Conservation (phyloP, 2,113 vertebrate species). For the Neodontobutis hainanensis region DNA sequence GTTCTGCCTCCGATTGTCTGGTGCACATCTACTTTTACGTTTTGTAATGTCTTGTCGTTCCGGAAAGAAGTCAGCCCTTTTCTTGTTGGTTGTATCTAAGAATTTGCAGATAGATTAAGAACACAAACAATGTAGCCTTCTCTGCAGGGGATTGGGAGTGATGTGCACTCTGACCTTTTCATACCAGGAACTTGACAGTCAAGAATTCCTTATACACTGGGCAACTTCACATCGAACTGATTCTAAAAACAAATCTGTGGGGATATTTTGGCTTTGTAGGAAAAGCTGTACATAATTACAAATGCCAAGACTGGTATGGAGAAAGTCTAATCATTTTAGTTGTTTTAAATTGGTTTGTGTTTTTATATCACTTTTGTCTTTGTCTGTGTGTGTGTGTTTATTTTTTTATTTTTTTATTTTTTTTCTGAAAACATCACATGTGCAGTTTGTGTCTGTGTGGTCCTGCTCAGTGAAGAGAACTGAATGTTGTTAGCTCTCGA, state of each 20-base stretch:
- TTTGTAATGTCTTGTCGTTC: not conserved
- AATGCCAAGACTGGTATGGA: not conserved
- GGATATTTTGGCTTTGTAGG: slow-evolving; percentile 3
- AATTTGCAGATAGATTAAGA: slow-evolving; percentile 2
- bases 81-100: not conserved
- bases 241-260: slow-evolving; percentile 3
- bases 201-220: slow-evolving; percentile 15
- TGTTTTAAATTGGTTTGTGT: no score
- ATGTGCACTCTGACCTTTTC: not conserved
- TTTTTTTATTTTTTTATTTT: no score
- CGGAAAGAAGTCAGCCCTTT: not conserved
- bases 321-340: no score
- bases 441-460: slow-evolving; percentile 5
- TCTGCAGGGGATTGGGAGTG: slow-evolving; percentile 5
- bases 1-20: not conserved
- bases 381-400: no score
- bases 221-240: slow-evolving; percentile 13
- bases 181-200: slow-evolving; percentile 9
- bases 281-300: not conserved
- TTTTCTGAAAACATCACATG: no score
- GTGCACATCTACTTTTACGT: not conserved
- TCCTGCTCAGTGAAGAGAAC: slow-evolving; percentile 3
- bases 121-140: not conserved
- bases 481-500: slow-evolving; percentile 22
- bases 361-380: no score